Conservation (phyloP, 1,140 invertebrate species). For the Cydia pomonella region DNA sequence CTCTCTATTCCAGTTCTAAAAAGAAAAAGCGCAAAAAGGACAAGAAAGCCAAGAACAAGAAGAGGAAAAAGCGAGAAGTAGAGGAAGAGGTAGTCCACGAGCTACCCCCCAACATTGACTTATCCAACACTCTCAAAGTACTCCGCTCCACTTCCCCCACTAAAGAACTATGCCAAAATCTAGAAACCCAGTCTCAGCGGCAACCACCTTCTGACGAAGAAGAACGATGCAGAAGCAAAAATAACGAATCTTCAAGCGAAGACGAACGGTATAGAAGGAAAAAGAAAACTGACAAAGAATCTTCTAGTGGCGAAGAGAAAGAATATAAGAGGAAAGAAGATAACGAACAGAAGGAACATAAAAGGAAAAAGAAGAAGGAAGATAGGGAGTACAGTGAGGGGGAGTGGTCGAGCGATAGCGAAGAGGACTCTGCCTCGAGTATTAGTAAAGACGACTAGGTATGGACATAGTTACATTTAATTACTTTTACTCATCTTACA, state of each 20-base stretch:
- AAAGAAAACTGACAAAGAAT: conserved; percentile 44
- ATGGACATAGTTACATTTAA: not conserved
- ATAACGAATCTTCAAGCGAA: not conserved
- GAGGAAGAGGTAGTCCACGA: conserved; percentile 44
- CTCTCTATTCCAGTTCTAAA: conserved; percentile 47
- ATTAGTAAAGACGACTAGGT: conserved; percentile 13
- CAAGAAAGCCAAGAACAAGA: conserved; percentile 60
- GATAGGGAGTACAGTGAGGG: conserved; percentile 70
- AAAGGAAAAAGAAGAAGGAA: conserved; percentile 46
- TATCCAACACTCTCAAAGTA: conserved; percentile 65
- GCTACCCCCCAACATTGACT: conserved; percentile 56
- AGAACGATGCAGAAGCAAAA: not conserved
- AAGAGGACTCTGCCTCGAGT: conserved; percentile 47
- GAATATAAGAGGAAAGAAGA: conserved; percentile 39
- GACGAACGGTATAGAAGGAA: not conserved
- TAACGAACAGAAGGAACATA: conserved; percentile 33
- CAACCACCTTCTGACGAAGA: not conserved
- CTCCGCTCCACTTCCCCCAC: conserved; percentile 61
- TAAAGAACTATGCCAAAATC: conserved; percentile 43
- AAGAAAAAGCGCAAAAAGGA: conserved; percentile 67
- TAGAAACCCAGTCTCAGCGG: not conserved
- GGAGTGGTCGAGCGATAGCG: conserved; percentile 73
- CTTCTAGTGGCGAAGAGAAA: conserved; percentile 8
- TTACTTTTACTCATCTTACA: too few relatives aligned
- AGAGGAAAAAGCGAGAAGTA: conserved; percentile 48